A percentile compares a stretch with the other conserved stretches of the same genome.
phyloP scores from a whole-genome alignment of 1,140 invertebrate genomes.

The Laupala kohalensis region DNA sequence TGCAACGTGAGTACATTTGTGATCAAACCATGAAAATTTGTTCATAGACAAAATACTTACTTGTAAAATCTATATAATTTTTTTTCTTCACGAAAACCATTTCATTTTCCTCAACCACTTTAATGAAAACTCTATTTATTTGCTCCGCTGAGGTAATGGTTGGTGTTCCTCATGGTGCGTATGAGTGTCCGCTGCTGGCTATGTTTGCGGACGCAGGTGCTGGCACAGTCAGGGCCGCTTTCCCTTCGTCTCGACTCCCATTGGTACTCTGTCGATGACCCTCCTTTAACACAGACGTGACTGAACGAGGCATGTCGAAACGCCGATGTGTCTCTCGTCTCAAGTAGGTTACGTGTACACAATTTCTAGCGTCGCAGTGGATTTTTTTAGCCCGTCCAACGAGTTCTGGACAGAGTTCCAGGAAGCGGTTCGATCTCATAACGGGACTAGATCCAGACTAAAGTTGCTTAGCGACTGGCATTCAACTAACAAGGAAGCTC shows the following conservation, averaged over 20 bases:
- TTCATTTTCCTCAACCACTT: no score
- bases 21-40: no score
- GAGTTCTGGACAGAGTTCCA: neutral
- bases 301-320: neutral
- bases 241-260: no score
- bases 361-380: neutral
- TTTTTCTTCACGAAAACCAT: no score
- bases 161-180: neutral
- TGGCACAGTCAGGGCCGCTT: no score
- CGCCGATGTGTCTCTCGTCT: neutral
- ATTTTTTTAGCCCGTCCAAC: neutral
- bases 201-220: neutral
- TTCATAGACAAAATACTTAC: no score
- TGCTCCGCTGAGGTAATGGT: no score
- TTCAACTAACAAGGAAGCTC: no score
- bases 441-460: neutral
- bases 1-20: no score
- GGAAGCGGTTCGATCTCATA: neutral
- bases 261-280: neutral
- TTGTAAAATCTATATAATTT: no score
- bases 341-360: neutral
- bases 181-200: neutral
- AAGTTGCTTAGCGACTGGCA: no score
- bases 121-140: no score
- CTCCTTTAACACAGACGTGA: neutral